Evolutionary conservation across 2,113 vertebrate genomes (phyloP).

Genomic region (Xiphophorus couchianus): DNA sequence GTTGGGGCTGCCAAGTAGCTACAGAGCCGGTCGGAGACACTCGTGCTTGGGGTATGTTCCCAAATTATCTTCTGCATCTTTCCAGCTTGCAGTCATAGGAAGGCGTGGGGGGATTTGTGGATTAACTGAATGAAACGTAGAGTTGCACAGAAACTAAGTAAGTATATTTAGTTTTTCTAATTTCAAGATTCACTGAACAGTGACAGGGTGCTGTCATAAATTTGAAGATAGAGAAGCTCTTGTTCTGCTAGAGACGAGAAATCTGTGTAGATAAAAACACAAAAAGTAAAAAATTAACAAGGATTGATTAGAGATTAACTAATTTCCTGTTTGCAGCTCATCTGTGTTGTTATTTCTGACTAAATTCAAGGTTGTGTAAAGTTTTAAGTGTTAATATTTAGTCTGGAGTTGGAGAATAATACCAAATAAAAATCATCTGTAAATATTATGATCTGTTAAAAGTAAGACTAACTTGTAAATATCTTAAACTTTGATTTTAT

Average conservation of each 20-base stretch:
- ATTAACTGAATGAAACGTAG: not conserved
- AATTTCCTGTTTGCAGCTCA: not conserved
- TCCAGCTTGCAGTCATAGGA: slow-evolving; percentile 13
- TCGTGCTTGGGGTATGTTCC: slow-evolving; percentile 79
- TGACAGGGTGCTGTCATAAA: not conserved
- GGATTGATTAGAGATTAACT: not conserved
- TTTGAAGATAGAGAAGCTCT: not conserved
- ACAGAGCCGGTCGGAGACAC: slow-evolving; percentile 73
- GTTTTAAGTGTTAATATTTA: not conserved
- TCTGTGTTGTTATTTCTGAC: not conserved
- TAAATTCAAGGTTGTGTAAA: not conserved
- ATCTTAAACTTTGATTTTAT: too few relatives aligned
- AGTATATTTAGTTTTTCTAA: not conserved
- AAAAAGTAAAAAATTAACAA: not conserved
- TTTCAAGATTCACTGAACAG: not conserved
- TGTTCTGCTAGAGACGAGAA: too few relatives aligned
- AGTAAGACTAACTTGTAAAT: not conserved
- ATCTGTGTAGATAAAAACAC: not conserved
- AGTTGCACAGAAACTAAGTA: not conserved
- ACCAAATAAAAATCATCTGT: not conserved
- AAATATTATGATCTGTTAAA: not conserved
- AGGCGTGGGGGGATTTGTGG: slow-evolving; percentile 8
- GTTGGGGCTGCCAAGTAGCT: slow-evolving; percentile 56
- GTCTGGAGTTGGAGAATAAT: not conserved
- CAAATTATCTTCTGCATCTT: slow-evolving; percentile 16